phyloP scores from a whole-genome alignment of 2,888 invertebrate genomes.

The Dolichomitus sp. region DNA sequence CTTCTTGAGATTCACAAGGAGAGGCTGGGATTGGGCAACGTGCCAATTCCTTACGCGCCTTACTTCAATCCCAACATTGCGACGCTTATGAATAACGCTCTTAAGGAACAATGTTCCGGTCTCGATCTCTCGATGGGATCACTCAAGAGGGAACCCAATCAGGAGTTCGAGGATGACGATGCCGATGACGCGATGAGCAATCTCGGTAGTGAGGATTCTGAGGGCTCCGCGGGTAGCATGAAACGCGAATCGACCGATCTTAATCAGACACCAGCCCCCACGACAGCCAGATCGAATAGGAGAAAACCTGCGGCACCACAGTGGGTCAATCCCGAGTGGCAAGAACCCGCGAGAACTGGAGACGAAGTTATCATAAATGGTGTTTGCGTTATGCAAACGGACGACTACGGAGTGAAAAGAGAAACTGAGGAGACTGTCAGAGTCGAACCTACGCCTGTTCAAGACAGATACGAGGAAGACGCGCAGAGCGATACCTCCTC shows the following conservation, averaged over 20 bases:
- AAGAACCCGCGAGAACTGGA: slow-evolving; percentile 88
- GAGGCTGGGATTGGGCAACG: slow-evolving; percentile 92
- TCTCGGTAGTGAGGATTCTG: slow-evolving; percentile 91
- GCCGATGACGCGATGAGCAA: slow-evolving; percentile 90
- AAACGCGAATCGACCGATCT: slow-evolving; percentile 83
- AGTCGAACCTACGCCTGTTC: slow-evolving; percentile 92
- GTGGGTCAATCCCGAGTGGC: slow-evolving; percentile 98
- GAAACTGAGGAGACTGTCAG: slow-evolving; percentile 91
- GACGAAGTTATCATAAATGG: slow-evolving; percentile 97
- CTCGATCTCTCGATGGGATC: slow-evolving; percentile 95
- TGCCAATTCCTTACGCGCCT: slow-evolving; percentile 92
- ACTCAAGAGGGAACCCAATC: slow-evolving; percentile 92
- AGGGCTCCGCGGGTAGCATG: slow-evolving; percentile 84
- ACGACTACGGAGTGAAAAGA: slow-evolving; percentile 89
- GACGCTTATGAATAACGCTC: slow-evolving; percentile 91
- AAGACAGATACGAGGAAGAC: slow-evolving; percentile 88
- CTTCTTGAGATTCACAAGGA: slow-evolving; percentile 95
- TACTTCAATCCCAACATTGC: slow-evolving; percentile 93
- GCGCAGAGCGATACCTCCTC: slow-evolving; percentile 87
- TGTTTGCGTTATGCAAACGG: slow-evolving; percentile 96
- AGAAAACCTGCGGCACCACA: slow-evolving; percentile 98
- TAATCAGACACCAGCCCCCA: slow-evolving; percentile 75
- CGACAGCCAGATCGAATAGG: slow-evolving; percentile 89
- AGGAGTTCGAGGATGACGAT: slow-evolving; percentile 93
- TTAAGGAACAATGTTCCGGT: slow-evolving; percentile 94